Conservation (phyloP, 2,888 invertebrate genomes). For the Tribolium freemani region DNA sequence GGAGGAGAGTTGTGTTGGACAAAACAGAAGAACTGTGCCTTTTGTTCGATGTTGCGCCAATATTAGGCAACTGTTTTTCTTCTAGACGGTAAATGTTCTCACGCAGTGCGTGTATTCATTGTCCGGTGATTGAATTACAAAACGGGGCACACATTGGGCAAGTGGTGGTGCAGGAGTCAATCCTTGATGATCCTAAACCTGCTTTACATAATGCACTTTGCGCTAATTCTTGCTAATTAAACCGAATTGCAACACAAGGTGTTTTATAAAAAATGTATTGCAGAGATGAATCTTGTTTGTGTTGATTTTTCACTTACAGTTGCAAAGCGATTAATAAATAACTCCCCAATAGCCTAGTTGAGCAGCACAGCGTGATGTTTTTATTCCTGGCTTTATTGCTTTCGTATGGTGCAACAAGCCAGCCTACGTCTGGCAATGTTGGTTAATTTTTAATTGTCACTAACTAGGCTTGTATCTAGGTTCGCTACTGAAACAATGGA, state of each 20-base stretch:
- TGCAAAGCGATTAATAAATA: constrained; percentile 1
- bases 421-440: constrained; percentile 9
- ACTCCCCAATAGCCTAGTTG: constrained; percentile 46
- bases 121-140: constrained; percentile 46
- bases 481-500: neutral
- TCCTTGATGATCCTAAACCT: neutral
- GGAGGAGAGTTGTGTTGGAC: constrained; percentile 28
- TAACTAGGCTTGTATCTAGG: neutral
- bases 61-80: constrained; percentile 39
- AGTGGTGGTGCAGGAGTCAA: neutral
- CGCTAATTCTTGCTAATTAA: constrained; percentile 2
- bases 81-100: constrained; percentile 39
- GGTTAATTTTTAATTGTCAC: constrained; percentile 4
- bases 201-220: constrained; percentile 1
- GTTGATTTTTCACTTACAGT: neutral
- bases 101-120: constrained; percentile 48
- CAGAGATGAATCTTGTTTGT: neutral
- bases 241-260: neutral
- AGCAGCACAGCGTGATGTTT: constrained; percentile 49
- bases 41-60: constrained; percentile 40
- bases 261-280: neutral
- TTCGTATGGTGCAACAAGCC: constrained; percentile 8
- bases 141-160: constrained; percentile 33
- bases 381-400: constrained; percentile 4
- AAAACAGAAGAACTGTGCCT: constrained; percentile 35